Evolutionary conservation across 2,113 vertebrate species (phyloP).

Genomic region (Cochlearius cochlearius): DNA sequence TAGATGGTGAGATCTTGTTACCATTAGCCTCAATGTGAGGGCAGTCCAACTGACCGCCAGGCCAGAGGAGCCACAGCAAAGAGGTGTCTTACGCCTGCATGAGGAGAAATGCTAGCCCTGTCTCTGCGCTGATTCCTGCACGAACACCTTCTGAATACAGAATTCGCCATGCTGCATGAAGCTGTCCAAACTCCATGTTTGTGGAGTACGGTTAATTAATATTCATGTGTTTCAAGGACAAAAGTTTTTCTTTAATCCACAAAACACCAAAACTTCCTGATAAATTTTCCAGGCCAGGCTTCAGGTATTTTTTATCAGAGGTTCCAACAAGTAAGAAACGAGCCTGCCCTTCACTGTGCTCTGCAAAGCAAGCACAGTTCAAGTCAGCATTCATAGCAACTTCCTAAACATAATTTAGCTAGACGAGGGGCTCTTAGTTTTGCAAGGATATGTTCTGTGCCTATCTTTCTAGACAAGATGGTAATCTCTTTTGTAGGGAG

Average conservation of each 20-base stretch:
- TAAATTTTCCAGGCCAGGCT: background rate
- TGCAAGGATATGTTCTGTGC: background rate
- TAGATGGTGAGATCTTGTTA: background rate
- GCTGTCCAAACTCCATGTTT: background rate
- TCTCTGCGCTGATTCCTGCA: background rate
- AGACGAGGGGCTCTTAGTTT: background rate
- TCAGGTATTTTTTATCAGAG: background rate
- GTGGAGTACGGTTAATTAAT: background rate
- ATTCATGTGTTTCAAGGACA: background rate
- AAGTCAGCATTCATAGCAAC: background rate
- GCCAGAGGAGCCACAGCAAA: background rate
- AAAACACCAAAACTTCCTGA: background rate
- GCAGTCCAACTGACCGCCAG: background rate
- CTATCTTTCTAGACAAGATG: background rate
- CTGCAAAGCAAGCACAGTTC: background rate
- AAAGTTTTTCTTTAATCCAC: background rate
- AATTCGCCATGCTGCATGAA: background rate
- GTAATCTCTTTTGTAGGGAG: background rate
- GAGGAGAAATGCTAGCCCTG: background rate
- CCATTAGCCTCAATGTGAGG: background rate
- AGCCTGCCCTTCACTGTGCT: background rate
- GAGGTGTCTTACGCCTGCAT: accelerated
- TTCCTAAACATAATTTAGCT: background rate
- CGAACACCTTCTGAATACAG: background rate
- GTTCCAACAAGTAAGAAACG: background rate